phyloP scores from a whole-genome alignment of 1,140 invertebrate species.

The Euura lappo region DNA sequence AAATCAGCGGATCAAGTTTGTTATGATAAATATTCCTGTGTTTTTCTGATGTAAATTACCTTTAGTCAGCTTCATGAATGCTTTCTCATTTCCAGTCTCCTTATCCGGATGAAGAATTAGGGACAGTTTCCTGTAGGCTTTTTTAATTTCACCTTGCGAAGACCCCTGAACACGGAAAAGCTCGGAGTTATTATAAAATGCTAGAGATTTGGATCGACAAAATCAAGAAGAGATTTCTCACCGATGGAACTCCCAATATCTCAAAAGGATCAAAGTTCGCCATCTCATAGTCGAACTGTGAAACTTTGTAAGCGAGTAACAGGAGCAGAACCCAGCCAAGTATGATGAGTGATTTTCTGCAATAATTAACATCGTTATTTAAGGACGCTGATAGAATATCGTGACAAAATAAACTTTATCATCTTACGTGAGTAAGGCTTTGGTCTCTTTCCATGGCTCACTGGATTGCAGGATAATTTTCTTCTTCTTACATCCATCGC shows the following conservation, averaged over 20 bases:
- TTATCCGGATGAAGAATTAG: conserved; percentile 97
- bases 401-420: conserved; percentile 4
- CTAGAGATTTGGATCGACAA: neutral
- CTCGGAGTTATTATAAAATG: neutral
- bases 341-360: conserved; percentile 73
- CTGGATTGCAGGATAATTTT: conserved; percentile 78
- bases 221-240: conserved; percentile 50
- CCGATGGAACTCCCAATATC: conserved; percentile 88
- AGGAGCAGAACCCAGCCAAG: conserved; percentile 89
- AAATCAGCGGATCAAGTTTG: conserved; percentile 1
- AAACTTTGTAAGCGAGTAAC: conserved; percentile 93
- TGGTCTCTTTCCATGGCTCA: conserved; percentile 87
- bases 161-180: conserved; percentile 70
- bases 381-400: conserved; percentile 54
- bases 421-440: conserved; percentile 65
- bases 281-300: conserved; percentile 97
- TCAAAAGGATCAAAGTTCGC: conserved; percentile 99
- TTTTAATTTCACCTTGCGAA: conserved; percentile 89
- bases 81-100: conserved; percentile 95
- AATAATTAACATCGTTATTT: conserved; percentile 58
- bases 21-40: conserved; percentile 15
- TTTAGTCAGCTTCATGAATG: conserved; percentile 98
- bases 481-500: conserved; percentile 87
- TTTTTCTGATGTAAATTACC: conserved; percentile 69
- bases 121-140: conserved; percentile 92